phyloP scores from a whole-genome alignment of 2,113 vertebrate genomes.

The Piliocolobus tephrosceles region DNA sequence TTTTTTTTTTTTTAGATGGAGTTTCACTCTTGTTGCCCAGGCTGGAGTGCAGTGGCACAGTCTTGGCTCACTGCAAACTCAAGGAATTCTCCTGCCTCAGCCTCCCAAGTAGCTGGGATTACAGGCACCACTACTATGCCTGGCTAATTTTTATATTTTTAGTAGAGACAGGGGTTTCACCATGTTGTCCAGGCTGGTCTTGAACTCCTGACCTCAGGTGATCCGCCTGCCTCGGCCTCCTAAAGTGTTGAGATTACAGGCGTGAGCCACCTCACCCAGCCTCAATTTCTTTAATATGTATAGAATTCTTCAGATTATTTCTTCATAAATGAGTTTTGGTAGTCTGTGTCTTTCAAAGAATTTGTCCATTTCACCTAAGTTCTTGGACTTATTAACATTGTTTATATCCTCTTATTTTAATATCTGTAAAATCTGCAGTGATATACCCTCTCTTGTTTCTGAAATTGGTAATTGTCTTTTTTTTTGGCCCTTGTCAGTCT shows the following conservation, averaged over 20 bases:
- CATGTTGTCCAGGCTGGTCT: neutral
- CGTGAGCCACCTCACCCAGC: no score
- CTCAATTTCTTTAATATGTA: neutral
- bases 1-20: no score
- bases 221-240: neutral
- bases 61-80: no score
- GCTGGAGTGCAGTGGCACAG: no score
- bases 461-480: neutral
- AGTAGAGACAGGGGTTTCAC: neutral
- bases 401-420: neutral
- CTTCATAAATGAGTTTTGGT: neutral
- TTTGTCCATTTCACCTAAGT: neutral
- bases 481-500: neutral
- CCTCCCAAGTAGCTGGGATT: no score
- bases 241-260: neutral
- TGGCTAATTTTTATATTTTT: no score
- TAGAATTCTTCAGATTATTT: neutral
- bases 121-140: no score
- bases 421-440: neutral
- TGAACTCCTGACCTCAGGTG: neutral
- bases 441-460: neutral
- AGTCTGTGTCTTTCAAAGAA: neutral
- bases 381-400: neutral
- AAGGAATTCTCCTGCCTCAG: no score
- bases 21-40: no score